Evolutionary conservation across 2,113 vertebrate species (phyloP).

Genomic region (Anolis sagrei): DNA sequence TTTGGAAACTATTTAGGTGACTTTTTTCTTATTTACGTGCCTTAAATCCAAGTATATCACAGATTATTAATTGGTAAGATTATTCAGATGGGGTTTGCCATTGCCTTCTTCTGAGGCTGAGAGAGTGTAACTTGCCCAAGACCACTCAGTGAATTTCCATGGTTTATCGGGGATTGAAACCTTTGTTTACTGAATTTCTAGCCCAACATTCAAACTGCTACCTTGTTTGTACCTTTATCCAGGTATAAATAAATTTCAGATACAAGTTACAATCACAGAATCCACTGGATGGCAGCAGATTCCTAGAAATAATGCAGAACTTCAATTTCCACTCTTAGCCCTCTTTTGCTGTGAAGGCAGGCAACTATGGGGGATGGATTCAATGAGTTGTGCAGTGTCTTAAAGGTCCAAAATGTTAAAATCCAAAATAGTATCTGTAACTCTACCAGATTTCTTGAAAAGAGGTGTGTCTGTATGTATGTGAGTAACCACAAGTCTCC

Average conservation of each 20-base stretch:
- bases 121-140: too few relatives aligned
- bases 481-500: too few relatives aligned
- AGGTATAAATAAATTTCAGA: neutral
- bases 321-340: neutral
- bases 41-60: too few relatives aligned
- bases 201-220: too few relatives aligned
- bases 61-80: too few relatives aligned
- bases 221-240: too few relatives aligned
- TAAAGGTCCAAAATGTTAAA: neutral
- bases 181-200: too few relatives aligned
- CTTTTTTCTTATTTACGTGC: too few relatives aligned
- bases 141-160: too few relatives aligned
- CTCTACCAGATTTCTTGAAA: neutral
- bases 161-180: too few relatives aligned
- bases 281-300: constrained; percentile 16
- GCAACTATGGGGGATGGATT: neutral
- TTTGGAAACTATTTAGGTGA: neutral
- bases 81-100: too few relatives aligned
- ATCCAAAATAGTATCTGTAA: neutral
- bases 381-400: neutral
- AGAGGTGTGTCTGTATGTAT: neutral
- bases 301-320: neutral
- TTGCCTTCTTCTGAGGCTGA: too few relatives aligned
- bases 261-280: neutral
- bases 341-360: neutral